A percentile compares a stretch with the other conserved stretches of the same genome.
Conservation (phyloP, 35 echinoderm and acorn worm species). For the Apostichopus parvimensis region DNA sequence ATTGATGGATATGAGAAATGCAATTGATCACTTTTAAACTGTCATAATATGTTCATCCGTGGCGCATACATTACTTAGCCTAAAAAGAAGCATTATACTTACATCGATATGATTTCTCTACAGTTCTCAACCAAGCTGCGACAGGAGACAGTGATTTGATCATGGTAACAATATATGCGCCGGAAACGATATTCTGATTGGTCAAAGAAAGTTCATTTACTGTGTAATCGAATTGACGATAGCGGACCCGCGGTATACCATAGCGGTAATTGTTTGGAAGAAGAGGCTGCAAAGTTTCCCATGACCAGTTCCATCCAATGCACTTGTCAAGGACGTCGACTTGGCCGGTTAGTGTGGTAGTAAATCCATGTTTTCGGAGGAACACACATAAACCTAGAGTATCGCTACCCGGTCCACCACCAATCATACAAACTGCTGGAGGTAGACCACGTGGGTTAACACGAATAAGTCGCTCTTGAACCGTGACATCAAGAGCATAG, state of each 20-base stretch:
- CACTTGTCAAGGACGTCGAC: constrained; percentile 33
- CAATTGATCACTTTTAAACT: too few species aligned
- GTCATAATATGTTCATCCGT: too few species aligned
- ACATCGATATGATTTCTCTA: not conserved
- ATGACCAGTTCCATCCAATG: not conserved
- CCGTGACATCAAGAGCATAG: not conserved
- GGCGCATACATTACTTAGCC: too few species aligned
- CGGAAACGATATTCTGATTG: not conserved
- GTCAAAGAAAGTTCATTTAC: not conserved
- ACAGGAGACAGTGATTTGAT: constrained; percentile 38
- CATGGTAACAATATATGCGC: constrained; percentile 33
- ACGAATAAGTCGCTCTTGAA: not conserved
- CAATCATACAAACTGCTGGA: constrained; percentile 4
- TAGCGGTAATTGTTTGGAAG: not conserved
- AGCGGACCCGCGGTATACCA: not conserved
- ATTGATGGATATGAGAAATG: too few species aligned
- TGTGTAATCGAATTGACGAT: constrained; percentile 14
- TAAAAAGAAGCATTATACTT: constrained; percentile 3
- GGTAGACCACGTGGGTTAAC: not conserved
- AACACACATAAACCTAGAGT: not conserved
- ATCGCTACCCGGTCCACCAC: constrained; percentile 52
- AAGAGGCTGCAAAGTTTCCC: not conserved
- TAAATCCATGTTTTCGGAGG: constrained; percentile 12
- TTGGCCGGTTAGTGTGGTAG: not conserved
- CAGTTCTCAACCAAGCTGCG: constrained; percentile 7